Evolutionary conservation across 1,140 invertebrate genomes (phyloP).

Genomic region (Amyelois transitella): DNA sequence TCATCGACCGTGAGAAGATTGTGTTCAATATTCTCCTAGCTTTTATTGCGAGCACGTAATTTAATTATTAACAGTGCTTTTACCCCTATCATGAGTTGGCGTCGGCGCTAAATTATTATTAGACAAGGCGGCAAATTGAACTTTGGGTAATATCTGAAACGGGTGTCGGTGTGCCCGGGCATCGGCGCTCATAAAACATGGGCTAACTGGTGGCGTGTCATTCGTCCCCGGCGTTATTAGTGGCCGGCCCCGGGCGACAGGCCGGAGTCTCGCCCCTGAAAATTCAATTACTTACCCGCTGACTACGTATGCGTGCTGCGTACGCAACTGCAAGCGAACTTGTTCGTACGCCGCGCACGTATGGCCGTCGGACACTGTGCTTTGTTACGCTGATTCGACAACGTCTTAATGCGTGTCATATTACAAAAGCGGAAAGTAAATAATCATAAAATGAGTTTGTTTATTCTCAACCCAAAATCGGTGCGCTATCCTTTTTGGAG

Average conservation of each 20-base stretch:
- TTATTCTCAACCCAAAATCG: too few relatives aligned
- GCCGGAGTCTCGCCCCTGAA: constrained; percentile 35
- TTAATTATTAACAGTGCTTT: constrained; percentile 33
- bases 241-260: constrained; percentile 27
- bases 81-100: constrained; percentile 22
- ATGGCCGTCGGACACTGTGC: not conserved
- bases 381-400: not conserved
- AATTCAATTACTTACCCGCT: constrained; percentile 55
- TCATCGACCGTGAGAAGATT: not conserved
- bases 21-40: constrained; percentile 2
- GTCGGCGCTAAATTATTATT: constrained; percentile 17
- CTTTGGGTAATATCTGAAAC: constrained; percentile 20
- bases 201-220: constrained; percentile 34
- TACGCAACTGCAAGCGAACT: constrained; percentile 22
- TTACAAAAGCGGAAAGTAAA: not conserved
- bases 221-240: constrained; percentile 42
- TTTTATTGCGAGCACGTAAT: constrained; percentile 20
- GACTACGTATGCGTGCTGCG: constrained; percentile 30
- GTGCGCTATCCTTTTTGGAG: too few relatives aligned
- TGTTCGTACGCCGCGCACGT: constrained; percentile 29
- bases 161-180: constrained; percentile 8
- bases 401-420: not conserved
- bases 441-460: too few relatives aligned
- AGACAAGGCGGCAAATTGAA: constrained; percentile 25
- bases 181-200: constrained; percentile 36